Base-by-base conservation (phyloP, 2,113 vertebrate species). In the Actenoides hombroni region DNA sequence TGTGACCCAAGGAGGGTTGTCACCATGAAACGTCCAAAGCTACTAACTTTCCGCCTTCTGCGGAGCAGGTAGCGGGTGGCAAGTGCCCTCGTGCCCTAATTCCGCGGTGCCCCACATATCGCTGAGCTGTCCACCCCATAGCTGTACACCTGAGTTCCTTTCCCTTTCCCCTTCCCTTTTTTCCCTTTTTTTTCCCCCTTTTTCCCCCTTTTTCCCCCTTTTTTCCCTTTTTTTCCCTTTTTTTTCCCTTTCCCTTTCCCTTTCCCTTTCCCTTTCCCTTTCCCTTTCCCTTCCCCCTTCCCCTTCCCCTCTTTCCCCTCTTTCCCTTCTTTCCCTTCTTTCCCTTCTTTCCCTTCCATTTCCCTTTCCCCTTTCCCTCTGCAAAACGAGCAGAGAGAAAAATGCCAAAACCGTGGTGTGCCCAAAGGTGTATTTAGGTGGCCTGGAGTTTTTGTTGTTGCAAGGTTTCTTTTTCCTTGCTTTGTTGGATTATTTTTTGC, bases 1-100 rank as follows among this genome's bases (percentile, higher is more conserved):
- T 39, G 63, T 3, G 37, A 53, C 24, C 33, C 8, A 15, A 13
- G 11, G 60, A 69, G 21, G 53, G 60, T 39, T 37, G 80, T 51
- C 65, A 25, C 40, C 5, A 4, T 33, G 4, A 0, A 16, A 12
- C 24, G 25, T 10, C 48, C 23, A 11, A 57, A 33, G 29, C 16
- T 4, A 5, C 57, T 5, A 12, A 0, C 19, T 48, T 25, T 3
- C 29, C 3, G 0, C 39, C 31, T 17, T 8, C 10, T 1, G 6
- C 17, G 5, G 42, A 21, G 26, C 80, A 61, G 76, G 71, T 26
- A 35, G 21, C 3, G 2, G 79, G 37, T 1, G 10, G 39, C n/a
- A 6, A 54, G 29, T 2, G 2, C 6, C 16, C 4, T 1, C 21
- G 2, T 2, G 42, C 1, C 51, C 20, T 26, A 4, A 3, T 25